Evolutionary conservation across 2,888 invertebrate genomes (phyloP).

Genomic region (Chymomyza procnemis): DNA sequence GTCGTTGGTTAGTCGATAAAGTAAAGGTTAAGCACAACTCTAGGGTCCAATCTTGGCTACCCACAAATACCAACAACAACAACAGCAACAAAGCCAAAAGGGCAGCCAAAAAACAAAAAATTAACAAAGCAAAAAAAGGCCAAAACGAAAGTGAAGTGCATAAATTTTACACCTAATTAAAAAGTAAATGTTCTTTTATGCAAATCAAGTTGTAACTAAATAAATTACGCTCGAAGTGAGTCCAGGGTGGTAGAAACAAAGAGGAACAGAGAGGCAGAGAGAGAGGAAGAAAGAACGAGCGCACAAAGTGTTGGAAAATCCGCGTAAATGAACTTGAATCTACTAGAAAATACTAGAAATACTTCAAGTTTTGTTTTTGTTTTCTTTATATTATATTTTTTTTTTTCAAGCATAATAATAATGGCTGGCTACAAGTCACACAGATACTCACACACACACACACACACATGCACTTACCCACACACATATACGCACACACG

Average conservation of each 20-base stretch:
- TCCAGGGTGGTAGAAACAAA: too few relatives aligned
- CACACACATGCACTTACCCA: conserved; percentile 6
- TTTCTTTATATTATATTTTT: not conserved
- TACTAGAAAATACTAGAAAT: conserved; percentile 29
- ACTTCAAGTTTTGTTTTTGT: conserved; percentile 3
- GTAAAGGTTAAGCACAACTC: not conserved
- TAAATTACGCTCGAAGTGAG: conserved; percentile 50
- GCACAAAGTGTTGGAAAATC: conserved; percentile 3
- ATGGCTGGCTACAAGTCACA: conserved; percentile 14
- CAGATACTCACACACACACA: conserved; percentile 1
- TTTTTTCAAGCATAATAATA: conserved; percentile 1
- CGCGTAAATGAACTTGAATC: conserved; percentile 21
- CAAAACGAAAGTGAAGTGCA: conserved; percentile 64
- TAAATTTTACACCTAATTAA: conserved; percentile 73
- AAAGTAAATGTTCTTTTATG: conserved; percentile 72
- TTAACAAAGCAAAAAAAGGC: conserved; percentile 10
- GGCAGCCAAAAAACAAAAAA: conserved; percentile 1
- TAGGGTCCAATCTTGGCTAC: not conserved
- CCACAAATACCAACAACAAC: not conserved
- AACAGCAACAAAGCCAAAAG: not conserved
- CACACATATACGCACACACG: conserved; percentile 7
- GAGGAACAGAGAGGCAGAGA: too few relatives aligned
- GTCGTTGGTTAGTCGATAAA: not conserved
- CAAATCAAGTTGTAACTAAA: conserved; percentile 69
- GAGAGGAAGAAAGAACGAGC: conserved; percentile 9